Percentiles rank a stretch among this genome's conserved stretches.
Conservation (phyloP, 2,888 invertebrate species). For the Nyleta sp. region DNA sequence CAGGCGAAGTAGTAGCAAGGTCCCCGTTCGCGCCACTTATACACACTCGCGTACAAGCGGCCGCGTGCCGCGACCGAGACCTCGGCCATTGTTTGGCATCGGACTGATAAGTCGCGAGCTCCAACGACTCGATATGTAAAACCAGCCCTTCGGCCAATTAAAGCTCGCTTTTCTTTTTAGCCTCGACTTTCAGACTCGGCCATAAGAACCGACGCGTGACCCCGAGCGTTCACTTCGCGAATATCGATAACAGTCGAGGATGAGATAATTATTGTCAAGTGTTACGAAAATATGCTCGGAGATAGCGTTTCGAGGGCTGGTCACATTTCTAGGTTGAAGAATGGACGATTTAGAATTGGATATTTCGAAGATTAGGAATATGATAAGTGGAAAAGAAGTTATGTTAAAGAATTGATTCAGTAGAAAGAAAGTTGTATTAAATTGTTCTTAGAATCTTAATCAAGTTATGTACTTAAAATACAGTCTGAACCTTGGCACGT, state of each 20-base stretch:
- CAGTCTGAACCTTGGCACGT: no score
- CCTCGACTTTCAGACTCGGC: constrained; percentile 40
- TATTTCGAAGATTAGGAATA: no score
- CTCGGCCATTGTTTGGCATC: constrained; percentile 57
- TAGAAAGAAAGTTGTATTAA: no score
- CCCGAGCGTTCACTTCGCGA: constrained; percentile 9
- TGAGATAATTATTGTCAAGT: no score
- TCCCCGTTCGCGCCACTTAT: constrained; percentile 67
- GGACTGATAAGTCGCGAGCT: constrained; percentile 48
- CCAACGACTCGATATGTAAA: constrained; percentile 42
- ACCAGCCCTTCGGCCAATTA: constrained; percentile 23
- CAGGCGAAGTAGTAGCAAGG: constrained; percentile 74
- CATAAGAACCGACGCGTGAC: constrained; percentile 14
- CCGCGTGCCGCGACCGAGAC: constrained; percentile 67
- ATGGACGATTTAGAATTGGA: no score
- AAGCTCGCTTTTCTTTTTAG: constrained; percentile 28
- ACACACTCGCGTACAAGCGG: constrained; percentile 26
- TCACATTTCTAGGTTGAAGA: no score
- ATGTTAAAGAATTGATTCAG: no score
- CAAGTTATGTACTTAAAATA: no score
- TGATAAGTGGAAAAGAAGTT: no score
- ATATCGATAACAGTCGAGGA: background rate
- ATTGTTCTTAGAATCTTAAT: no score
- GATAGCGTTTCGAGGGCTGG: no score
- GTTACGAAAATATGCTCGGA: no score